Conservation (phyloP, 2,797 vertebrate species). For the Xiphophorus birchmanni region DNA sequence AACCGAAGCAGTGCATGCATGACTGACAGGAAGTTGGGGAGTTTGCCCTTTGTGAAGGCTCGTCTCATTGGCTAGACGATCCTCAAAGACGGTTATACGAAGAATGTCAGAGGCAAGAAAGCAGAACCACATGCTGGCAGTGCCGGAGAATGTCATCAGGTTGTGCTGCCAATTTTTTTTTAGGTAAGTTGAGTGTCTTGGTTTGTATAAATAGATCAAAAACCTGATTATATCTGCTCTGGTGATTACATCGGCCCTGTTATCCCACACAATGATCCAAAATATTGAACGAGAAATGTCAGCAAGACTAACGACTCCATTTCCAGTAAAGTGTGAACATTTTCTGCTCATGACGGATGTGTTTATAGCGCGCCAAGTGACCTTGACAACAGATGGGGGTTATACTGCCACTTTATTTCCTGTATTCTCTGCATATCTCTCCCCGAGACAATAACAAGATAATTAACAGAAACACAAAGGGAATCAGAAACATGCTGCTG, state of each 20-base stretch:
- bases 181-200: slow-evolving; percentile 32
- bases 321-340: slow-evolving; percentile 65
- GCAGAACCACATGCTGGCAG: not conserved
- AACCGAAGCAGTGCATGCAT: slow-evolving; percentile 46
- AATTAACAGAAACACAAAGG: slow-evolving; percentile 48
- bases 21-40: slow-evolving; percentile 49
- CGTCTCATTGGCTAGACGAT: slow-evolving; percentile 41
- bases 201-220: slow-evolving; percentile 62
- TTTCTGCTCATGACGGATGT: slow-evolving; percentile 73
- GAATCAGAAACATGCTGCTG: slow-evolving; percentile 14
- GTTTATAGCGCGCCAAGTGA: slow-evolving; percentile 70
- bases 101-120: slow-evolving; percentile 43
- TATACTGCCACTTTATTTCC: slow-evolving; percentile 38
- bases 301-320: slow-evolving; percentile 76
- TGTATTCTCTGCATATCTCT: slow-evolving; percentile 22
- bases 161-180: slow-evolving; percentile 26
- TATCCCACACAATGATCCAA: slow-evolving; percentile 73
- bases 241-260: slow-evolving; percentile 62
- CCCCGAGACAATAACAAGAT: slow-evolving; percentile 26
- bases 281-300: slow-evolving; percentile 77
- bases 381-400: slow-evolving; percentile 80
- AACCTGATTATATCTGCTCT: slow-evolving; percentile 56
- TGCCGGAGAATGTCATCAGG: slow-evolving; percentile 25
- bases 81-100: slow-evolving; percentile 33
- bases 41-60: slow-evolving; percentile 45